Conservation (phyloP, 1,140 invertebrate species). For the Acyrthosiphon pisum region DNA sequence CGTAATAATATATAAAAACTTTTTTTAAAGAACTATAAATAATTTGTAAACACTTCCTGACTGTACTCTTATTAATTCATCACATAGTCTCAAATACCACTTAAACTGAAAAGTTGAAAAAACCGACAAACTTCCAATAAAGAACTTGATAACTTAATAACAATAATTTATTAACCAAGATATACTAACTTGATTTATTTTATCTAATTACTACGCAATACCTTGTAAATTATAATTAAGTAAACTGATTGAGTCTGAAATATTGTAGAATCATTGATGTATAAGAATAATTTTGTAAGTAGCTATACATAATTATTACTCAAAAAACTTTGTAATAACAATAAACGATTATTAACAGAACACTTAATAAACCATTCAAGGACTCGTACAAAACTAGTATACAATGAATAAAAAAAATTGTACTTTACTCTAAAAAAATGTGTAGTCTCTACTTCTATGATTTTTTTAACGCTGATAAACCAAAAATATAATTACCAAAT, state of each 20-base stretch:
- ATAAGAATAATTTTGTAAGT: not conserved
- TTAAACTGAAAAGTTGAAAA: not conserved
- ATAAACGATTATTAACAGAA: not conserved
- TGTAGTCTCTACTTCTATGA: not conserved
- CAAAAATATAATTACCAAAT: not conserved
- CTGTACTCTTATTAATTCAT: not conserved
- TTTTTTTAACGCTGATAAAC: not conserved
- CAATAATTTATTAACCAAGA: not conserved
- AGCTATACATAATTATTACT: not conserved
- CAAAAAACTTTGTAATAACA: not conserved
- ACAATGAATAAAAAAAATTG: not conserved
- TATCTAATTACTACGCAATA: not conserved
- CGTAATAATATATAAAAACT: not conserved
- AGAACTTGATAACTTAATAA: not conserved
- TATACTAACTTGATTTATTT: not conserved
- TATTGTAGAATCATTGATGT: not conserved
- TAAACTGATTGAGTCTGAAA: not conserved
- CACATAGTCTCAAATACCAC: conserved; percentile 11
- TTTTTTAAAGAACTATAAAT: conserved; percentile 20
- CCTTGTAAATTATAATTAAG: not conserved
- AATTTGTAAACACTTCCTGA: not conserved
- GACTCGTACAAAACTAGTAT: not conserved
- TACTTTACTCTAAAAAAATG: not conserved
- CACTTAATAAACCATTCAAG: not conserved
- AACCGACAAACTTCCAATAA: not conserved